Evolutionary conservation across 92 coral and sea anemone species (phyloP), one percentile per base, ranked within the genome.

Genomic region (Ricordea florida): DNA sequence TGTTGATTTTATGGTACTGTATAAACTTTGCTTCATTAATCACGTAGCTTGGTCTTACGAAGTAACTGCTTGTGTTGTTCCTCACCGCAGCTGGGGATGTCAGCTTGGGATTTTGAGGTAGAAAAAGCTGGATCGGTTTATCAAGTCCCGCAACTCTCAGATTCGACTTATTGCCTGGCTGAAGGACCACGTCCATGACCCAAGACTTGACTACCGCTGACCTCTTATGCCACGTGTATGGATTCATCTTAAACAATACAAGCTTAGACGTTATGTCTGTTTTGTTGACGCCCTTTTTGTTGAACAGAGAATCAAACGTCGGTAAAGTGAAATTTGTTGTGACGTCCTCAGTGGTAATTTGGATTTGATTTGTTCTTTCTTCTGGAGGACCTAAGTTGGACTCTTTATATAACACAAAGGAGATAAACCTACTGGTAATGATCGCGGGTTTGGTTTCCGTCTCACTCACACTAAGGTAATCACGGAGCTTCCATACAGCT

Each of bases 141-240:
- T 26, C 37, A 9, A 69, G 31, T 10, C 35, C 37, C 2, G 63
- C 20, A 18, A 69, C 27, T 6, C 27, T 35, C 33, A 51, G 18
- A 26, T 69, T 51, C 5, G 11, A 35, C 17, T 34, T 35, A 1
- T 36, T 27, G n/a, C 33, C 58, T 10, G 42, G 35, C 11, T 69
- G 76, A 7, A 69, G 63, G 23, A 69, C 76, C 33, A 69, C 76
- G 23, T 69, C 76, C 24, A 69, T 23, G 2, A 69, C 76, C 76
- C 62, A 69, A 21, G 76, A 69, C 6, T 38, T 35, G 10, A 69
- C 76, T 69, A 24, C 17, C 2, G 61, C 35, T 35, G 62, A 84
- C 16, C 83, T 76, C n/a, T 44, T 37, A 50, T 90, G 80, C 96
- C 96, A 90, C 3, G 81, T 77, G 68, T 67, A 85, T 7, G 96